Evolutionary conservation across 1,140 invertebrate species (phyloP).

Genomic region (Drepana arcuata): DNA sequence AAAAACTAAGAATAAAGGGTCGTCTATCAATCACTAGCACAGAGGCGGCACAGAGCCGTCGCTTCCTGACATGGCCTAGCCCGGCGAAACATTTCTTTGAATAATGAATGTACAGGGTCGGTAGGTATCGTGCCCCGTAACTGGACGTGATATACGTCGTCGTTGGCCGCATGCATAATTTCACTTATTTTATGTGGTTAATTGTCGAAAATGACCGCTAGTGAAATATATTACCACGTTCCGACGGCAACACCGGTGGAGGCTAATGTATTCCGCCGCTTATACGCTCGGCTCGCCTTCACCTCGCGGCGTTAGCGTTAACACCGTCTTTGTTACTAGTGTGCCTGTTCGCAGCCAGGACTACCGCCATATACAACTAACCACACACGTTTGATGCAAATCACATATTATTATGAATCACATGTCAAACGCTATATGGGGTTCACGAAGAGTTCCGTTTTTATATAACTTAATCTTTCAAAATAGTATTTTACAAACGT

Average conservation of each 20-base stretch:
- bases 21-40: slow-evolving; percentile 66
- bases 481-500: too few relatives aligned
- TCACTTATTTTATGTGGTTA: slow-evolving; percentile 72
- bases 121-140: slow-evolving; percentile 65
- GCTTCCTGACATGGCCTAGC: slow-evolving; percentile 55
- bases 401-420: slow-evolving; percentile 1
- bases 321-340: slow-evolving; percentile 43
- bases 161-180: slow-evolving; percentile 70
- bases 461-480: too few relatives aligned
- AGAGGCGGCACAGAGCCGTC: slow-evolving; percentile 57
- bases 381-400: slow-evolving; percentile 14
- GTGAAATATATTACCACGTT: slow-evolving; percentile 66
- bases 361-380: slow-evolving; percentile 5
- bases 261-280: slow-evolving; percentile 62
- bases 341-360: slow-evolving; percentile 9
- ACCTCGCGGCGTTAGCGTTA: slow-evolving; percentile 30
- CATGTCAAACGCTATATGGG: too few relatives aligned
- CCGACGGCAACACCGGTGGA: slow-evolving; percentile 42
- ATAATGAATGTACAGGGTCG: slow-evolving; percentile 71
- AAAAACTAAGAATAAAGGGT: slow-evolving; percentile 59
- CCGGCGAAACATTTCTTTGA: slow-evolving; percentile 70
- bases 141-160: slow-evolving; percentile 71
- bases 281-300: slow-evolving; percentile 45
- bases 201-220: slow-evolving; percentile 70
- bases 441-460: too few relatives aligned